These are phyloP conservation scores for Brachyopa scutellaris DNA, from an alignment of 2,888 invertebrate species.

Conservation along the genomic window DNA sequence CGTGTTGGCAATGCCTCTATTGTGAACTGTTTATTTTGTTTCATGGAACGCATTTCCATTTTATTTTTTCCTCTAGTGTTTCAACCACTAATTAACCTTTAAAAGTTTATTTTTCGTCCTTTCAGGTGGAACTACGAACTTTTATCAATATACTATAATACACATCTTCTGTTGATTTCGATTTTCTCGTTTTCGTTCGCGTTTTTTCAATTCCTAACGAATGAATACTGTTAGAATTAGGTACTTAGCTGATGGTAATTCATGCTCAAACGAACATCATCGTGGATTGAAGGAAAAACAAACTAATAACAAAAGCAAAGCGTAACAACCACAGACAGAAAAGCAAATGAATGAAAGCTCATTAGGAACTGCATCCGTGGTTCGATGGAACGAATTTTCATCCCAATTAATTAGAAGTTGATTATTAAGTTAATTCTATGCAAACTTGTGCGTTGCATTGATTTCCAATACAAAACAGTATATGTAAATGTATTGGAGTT, in stretches of 20 bases:
- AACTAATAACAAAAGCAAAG: too few species aligned
- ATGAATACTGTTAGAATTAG: background rate
- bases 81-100: background rate
- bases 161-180: background rate
- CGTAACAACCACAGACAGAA: conserved; percentile 1
- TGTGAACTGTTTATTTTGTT: too few species aligned
- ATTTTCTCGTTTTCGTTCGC: background rate
- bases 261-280: background rate
- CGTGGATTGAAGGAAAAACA: background rate
- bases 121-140: background rate
- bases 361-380: conserved; percentile 14
- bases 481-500: too few species aligned
- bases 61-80: too few species aligned
- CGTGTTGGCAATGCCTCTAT: too few species aligned
- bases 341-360: conserved; percentile 13
- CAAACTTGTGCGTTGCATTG: too few species aligned
- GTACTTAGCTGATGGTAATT: conserved; percentile 12
- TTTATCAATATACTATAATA: background rate
- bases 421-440: too few species aligned
- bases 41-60: too few species aligned
- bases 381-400: background rate
- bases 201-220: background rate
- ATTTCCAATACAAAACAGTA: too few species aligned
- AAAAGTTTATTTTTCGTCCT: background rate
- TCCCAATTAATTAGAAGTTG: conserved; percentile 37